Conservation (phyloP, 2,113 vertebrate genomes). For the Ophthalmolycus amberensis region DNA sequence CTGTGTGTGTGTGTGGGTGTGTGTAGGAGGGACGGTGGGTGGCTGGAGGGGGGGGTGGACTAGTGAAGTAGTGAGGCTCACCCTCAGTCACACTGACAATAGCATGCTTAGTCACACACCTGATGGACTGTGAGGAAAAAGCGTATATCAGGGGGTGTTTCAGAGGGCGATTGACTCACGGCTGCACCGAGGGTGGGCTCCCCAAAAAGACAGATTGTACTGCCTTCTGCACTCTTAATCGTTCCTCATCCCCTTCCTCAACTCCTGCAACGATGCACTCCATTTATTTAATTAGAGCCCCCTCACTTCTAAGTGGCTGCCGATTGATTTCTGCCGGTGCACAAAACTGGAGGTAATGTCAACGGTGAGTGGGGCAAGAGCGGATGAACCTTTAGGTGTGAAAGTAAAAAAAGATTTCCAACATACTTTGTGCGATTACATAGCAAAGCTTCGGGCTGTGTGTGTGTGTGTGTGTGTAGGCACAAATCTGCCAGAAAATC, state of each 20-base stretch:
- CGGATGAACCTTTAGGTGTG: conserved; percentile 54
- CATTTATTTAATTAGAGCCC: conserved; percentile 75
- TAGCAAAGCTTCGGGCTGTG: conserved; percentile 38
- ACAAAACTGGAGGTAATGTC: conserved; percentile 49
- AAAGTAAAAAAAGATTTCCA: conserved; percentile 58
- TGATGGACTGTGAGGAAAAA: conserved; percentile 70
- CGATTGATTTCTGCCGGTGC: conserved; percentile 62
- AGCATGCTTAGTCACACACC: conserved; percentile 75
- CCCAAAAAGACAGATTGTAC: conserved; percentile 50
- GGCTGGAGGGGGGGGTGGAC: conserved; percentile 1
- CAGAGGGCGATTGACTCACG: conserved; percentile 58
- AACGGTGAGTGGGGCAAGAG: conserved; percentile 31
- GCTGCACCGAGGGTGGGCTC: conserved; percentile 41
- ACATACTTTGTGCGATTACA: conserved; percentile 71
- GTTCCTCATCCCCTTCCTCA: neutral
- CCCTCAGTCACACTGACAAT: conserved; percentile 66
- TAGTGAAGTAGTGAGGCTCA: conserved; percentile 59
- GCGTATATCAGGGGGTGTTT: conserved; percentile 32
- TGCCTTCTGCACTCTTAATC: neutral
- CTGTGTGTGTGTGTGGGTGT: conserved; percentile 25
- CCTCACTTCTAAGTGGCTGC: conserved; percentile 57
- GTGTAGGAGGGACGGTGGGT: conserved; percentile 33
- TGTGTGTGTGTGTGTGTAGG: conserved; percentile 20
- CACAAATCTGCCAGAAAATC: conserved; percentile 64
- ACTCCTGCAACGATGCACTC: conserved; percentile 14